A percentile compares a stretch with the other conserved stretches of the same genome.
Evolutionary conservation across 2,888 invertebrate species (phyloP).

Genomic region (Amitus sp.): DNA sequence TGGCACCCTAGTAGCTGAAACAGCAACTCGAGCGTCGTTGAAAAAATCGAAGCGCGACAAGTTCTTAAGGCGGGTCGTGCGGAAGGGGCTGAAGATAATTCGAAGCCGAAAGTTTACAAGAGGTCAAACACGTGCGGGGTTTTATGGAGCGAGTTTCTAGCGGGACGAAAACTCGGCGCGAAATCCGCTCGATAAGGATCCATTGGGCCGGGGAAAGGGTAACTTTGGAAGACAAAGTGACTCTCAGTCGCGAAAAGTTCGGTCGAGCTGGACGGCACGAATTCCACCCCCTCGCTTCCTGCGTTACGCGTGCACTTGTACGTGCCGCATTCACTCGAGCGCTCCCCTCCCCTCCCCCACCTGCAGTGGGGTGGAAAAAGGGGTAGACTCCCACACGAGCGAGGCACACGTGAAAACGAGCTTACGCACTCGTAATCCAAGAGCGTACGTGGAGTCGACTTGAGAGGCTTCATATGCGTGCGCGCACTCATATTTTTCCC

Average conservation of each 20-base stretch:
- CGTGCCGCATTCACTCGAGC: slow-evolving; percentile 58
- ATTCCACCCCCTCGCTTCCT: not conserved
- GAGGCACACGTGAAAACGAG: slow-evolving; percentile 29
- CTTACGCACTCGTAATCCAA: slow-evolving; percentile 39
- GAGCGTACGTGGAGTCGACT: slow-evolving; percentile 52
- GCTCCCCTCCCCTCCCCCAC: slow-evolving; percentile 45
- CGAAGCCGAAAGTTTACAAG: slow-evolving; percentile 10
- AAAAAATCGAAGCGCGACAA: no score
- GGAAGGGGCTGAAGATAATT: no score
- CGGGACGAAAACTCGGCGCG: no score
- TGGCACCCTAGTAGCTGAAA: no score
- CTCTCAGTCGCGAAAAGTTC: not conserved
- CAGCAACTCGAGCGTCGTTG: no score
- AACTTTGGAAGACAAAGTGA: not conserved
- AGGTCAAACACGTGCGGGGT: slow-evolving; percentile 34
- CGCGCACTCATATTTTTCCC: slow-evolving; percentile 48
- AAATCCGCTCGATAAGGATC: no score
- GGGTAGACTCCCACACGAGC: slow-evolving; percentile 17
- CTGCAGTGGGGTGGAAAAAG: slow-evolving; percentile 33
- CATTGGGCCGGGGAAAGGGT: no score
- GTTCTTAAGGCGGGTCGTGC: no score
- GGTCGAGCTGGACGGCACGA: not conserved
- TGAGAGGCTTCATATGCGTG: slow-evolving; percentile 63
- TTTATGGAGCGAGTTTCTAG: slow-evolving; percentile 18
- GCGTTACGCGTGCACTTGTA: slow-evolving; percentile 43